Conservation (phyloP, 2,888 invertebrate species). For the Caenorhabditis sp. region DNA sequence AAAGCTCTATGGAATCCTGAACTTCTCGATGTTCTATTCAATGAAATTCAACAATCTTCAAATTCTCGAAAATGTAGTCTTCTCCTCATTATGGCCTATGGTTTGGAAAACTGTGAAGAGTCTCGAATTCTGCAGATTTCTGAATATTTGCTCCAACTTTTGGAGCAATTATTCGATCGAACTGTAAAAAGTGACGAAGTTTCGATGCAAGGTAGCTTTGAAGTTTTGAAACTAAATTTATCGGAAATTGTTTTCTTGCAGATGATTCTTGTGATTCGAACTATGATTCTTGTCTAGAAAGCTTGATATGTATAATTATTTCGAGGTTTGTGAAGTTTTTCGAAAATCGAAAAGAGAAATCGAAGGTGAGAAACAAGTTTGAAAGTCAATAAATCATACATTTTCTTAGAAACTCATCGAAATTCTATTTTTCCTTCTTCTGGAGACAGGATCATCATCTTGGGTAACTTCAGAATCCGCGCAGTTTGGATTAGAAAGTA, state of each 20-base stretch:
- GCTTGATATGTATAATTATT: constrained; percentile 22
- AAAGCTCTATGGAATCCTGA: constrained; percentile 15
- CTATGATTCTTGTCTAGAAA: constrained; percentile 19
- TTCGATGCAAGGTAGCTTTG: constrained; percentile 4
- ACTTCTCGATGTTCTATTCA: constrained; percentile 1
- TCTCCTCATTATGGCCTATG: background rate
- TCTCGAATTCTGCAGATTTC: constrained; percentile 23
- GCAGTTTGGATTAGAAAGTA: constrained; percentile 10
- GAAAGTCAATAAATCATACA: background rate
- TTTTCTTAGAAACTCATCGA: constrained; percentile 20
- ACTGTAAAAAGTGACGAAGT: constrained; percentile 7
- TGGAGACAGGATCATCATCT: constrained; percentile 10
- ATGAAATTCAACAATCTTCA: background rate
- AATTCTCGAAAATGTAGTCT: background rate
- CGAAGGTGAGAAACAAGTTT: constrained; percentile 13
- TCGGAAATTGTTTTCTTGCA: background rate
- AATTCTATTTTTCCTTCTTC: constrained; percentile 14
- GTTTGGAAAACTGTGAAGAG: constrained; percentile 14
- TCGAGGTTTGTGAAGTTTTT: constrained; percentile 16
- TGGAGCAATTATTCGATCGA: constrained; percentile 3
- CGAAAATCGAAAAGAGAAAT: constrained; percentile 4
- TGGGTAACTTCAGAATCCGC: constrained; percentile 31
- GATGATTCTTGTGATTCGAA: background rate
- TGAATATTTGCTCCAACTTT: constrained; percentile 18
- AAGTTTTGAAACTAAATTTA: too few relatives aligned